Base-by-base conservation (phyloP, 2,797 vertebrate species). In the Megaceryle alcyon region DNA sequence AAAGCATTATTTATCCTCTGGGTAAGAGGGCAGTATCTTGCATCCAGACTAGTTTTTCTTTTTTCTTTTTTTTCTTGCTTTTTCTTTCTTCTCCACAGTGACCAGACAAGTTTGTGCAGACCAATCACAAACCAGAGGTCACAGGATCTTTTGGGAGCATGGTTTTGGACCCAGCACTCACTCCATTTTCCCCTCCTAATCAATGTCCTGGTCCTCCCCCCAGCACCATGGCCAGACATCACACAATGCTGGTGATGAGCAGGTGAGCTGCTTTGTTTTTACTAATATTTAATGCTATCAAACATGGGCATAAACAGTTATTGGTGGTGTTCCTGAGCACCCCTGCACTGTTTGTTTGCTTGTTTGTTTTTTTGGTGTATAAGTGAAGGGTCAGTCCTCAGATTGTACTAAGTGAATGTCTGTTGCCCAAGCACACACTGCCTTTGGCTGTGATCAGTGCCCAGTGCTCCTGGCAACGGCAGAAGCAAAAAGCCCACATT, bases 291-390 rank as follows among this genome's bases (percentile, higher is more conserved):
- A 35, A 70, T 46, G 10, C 72, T 80, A 46, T 23, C 53, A 43
- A 0, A 2, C 1, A 0, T 7, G 8, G 12, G 9, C 29, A 65
- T 51, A 44, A 75, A 53, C 57, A 59, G 12, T 15, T 26, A 31
- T 26, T 79, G 14, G 4, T 33, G 2, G 33, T 88, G 23, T 23
- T 88, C 54, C 39, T 26, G 18, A 82, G 51, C 35, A 60, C 18
- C 7, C n/a, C 82, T 28, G 18, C 69, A 69, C 41, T 29, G 56
- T 46, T 54, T 57, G 51, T 12, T 54, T 54, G 51, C 29, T 31
- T 31, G 28, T 7, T 53, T 28, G 46, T 14, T 7, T 21, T 79
- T 79, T 51, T 13, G 8, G n/a, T 48, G n/a, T 59, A 0, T 21
- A 80, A 76, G 33, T 43, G n/a, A 79, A 63, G 48, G 54, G 64